Evolutionary conservation across 2,888 invertebrate genomes (phyloP).

Genomic region (Lasioglossum morio): DNA sequence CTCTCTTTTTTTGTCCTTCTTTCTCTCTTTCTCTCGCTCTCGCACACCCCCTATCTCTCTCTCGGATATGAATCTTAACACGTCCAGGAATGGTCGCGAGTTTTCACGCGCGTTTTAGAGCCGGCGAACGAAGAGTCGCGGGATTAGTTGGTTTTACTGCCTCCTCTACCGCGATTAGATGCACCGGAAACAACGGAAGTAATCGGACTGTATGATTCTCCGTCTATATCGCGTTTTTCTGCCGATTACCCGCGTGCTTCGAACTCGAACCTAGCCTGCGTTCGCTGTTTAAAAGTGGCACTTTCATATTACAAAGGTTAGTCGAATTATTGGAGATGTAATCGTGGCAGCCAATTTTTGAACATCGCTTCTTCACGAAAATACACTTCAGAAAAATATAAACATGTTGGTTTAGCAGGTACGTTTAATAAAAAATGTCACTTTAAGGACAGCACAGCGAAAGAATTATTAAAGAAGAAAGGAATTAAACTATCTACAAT

Average conservation of each 20-base stretch:
- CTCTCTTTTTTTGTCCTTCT: too few species aligned
- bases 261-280: background rate
- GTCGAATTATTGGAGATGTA: background rate
- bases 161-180: slow-evolving; percentile 13
- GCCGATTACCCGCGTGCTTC: background rate
- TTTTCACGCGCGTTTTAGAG: slow-evolving; percentile 12
- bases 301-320: background rate
- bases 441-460: too few species aligned
- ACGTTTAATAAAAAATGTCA: background rate
- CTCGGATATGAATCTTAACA: slow-evolving; percentile 47
- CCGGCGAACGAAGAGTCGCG: background rate
- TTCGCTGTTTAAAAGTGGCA: background rate
- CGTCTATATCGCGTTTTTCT: background rate
- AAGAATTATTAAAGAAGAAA: background rate
- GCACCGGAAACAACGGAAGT: slow-evolving; percentile 13
- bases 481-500: background rate
- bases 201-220: background rate
- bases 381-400: background rate
- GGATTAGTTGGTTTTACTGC: slow-evolving; percentile 11
- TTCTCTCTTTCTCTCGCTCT: background rate
- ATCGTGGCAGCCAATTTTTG: background rate
- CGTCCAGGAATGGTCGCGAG: slow-evolving; percentile 9
- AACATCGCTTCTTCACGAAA: background rate
- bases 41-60: background rate
- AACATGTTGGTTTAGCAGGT: background rate